Conservation (phyloP, 2,888 invertebrate species). For the Diarsia brunnea region DNA sequence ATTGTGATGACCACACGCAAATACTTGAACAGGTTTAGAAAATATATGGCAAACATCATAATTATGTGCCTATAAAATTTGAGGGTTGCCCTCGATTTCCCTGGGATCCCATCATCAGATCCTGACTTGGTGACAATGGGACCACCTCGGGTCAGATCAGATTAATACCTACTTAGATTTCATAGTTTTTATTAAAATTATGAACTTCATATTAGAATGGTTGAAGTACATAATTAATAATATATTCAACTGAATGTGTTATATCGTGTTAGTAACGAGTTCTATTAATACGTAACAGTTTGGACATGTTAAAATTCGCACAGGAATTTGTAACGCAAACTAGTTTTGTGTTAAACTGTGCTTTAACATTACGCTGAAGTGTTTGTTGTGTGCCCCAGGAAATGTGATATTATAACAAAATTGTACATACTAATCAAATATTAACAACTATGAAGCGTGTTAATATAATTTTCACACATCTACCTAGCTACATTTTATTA, state of each 20-base stretch:
- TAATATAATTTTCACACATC: not conserved
- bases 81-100: too few relatives aligned
- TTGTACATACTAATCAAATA: constrained; percentile 15
- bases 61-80: too few relatives aligned
- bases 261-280: not conserved
- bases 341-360: not conserved
- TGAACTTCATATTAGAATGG: not conserved
- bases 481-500: not conserved
- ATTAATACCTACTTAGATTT: not conserved
- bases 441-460: constrained; percentile 7
- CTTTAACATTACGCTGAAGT: constrained; percentile 10
- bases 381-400: not conserved
- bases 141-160: too few relatives aligned
- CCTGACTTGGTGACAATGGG: too few relatives aligned
- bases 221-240: not conserved
- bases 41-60: too few relatives aligned
- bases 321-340: not conserved
- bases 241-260: not conserved
- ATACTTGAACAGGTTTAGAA: too few relatives aligned
- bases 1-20: too few relatives aligned
- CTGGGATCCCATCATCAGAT: too few relatives aligned
- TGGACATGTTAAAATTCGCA: constrained; percentile 18
- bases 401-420: not conserved
- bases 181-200: not conserved
- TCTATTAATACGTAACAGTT: not conserved